Base-by-base conservation (phyloP, 1,140 invertebrate genomes). In the Diabrotica virgifera region DNA sequence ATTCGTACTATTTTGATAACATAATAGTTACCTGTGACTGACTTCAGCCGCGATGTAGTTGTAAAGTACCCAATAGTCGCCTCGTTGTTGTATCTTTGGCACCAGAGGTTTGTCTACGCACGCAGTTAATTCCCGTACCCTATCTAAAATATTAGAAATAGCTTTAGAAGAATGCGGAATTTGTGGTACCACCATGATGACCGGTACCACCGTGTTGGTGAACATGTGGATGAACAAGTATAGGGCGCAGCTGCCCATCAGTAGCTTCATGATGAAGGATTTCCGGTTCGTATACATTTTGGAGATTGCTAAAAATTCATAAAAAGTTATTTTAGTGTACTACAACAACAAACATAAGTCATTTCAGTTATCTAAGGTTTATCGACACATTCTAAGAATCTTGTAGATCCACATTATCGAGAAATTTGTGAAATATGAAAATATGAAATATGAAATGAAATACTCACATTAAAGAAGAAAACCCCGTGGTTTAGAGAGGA, bases 51-150 rank as follows among this genome's bases (percentile, higher is more conserved):
- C 80, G 58, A 95, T 85, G 76, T 94, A 96, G 81, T 95, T 94
- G 78, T 94, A 91, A 8, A 96, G 81, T 61, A 95, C 91, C 92
- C 92, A 95, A 75, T 90, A 95, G 72, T 93, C 91, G 10, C 93
- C 93, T 7, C 92, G 85, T 74, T 94, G 92, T 56, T 87, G 82
- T 9, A 86, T 89, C 66, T 84, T 83, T 9, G 86, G 84, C 38
- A 83, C 79, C 69, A 82, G 81, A 3, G 85, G 82, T 65, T 83
- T 87, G 65, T 92, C 89, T 61, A 86, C 81, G 73, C 91, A 93
- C 36, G 79, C 80, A 36, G 86, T 80, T 3, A 81, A 75, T 40
- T 84, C 80, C 53, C 81, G 79, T 14, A 86, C 74, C 63, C 71
- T 72, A 36, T 78, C 73, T 5, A 66, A 36, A 10, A 76, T 60